Base-by-base conservation (phyloP, 2,113 vertebrate genomes). In the Apistogramma diplotaenia region DNA sequence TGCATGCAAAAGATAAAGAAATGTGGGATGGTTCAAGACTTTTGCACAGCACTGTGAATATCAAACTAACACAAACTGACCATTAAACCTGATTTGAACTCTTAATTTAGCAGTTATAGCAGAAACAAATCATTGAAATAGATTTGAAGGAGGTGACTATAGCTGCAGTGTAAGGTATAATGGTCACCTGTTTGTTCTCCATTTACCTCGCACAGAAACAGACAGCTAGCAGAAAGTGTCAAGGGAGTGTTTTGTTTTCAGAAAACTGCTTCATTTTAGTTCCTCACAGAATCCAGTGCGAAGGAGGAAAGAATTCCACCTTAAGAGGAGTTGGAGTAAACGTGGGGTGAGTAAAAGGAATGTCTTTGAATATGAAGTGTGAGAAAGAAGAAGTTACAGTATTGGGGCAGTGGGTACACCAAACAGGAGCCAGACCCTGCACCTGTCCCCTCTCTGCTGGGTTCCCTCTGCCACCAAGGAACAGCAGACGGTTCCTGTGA, bases 391-490 rank as follows among this genome's bases (percentile, higher is more conserved):
- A 40, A 25, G 43, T 59, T 74, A n/a, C 58, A 62, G 82, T 25
- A 51, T 4, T 4, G 55, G 65, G 79, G 79, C 80, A 71, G 82
- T 19, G 73, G 83, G 81, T 25, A 76, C 77, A 71, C 60, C 23
- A 29, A 59, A 3, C 51, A 49, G 57, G 13, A 78, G 60, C 74
- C 89, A 90, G 84, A 86, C 79, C 60, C 59, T 82, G 89, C 94
- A 95, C 94, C 93, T 95, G 93, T 94, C 93, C 87, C 74, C 81
- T 93, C 94, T 94, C 89, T 88, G 87, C 86, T 92, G 91, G 89
- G 57, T 84, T 92, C 82, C 79, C 82, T 81, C 73, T 78, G 83
- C 88, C 88, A 67, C 87, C 86, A 65, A 62, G 75, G 55, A 78
- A 82, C 71, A 77, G 90, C 91, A 93, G 89, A 87, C 89, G 79